Percentiles rank a stretch among this genome's conserved stretches.
phyloP scores from a whole-genome alignment of 2,113 vertebrate genomes.

The Echinops telfairi region DNA sequence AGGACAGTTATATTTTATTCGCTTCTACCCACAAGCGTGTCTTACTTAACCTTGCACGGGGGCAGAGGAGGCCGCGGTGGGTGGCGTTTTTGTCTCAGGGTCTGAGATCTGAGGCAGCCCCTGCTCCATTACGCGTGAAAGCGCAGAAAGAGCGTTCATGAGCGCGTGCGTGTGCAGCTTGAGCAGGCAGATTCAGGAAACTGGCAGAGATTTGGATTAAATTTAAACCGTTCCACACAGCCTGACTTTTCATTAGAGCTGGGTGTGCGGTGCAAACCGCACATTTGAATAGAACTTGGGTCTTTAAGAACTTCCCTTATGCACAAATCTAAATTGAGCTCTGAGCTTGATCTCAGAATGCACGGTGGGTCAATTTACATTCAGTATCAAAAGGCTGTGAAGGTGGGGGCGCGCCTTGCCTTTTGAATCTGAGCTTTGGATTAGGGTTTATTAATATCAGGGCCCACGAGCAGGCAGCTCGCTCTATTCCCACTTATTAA shows the following conservation, averaged over 20 bases:
- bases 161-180: conserved; percentile 80
- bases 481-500: conserved; percentile 63
- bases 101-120: conserved; percentile 61
- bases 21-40: conserved; percentile 79
- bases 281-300: conserved; percentile 80
- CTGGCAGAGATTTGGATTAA: conserved; percentile 86
- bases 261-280: conserved; percentile 78
- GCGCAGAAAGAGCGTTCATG: conserved; percentile 85
- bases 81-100: conserved; percentile 55
- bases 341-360: conserved; percentile 76
- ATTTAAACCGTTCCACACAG: conserved; percentile 84
- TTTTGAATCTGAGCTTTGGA: conserved; percentile 60
- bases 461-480: conserved; percentile 53
- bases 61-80: conserved; percentile 59
- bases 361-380: conserved; percentile 71
- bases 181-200: conserved; percentile 87
- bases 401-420: background rate
- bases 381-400: background rate
- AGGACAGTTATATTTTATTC: conserved; percentile 76
- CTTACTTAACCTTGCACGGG: conserved; percentile 78
- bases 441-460: conserved; percentile 70
- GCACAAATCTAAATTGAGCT: conserved; percentile 82
- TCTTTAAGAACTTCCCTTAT: conserved; percentile 82
- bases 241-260: conserved; percentile 84
- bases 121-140: conserved; percentile 76